These are phyloP conservation scores for Mixornis gularis DNA, from an alignment of 2,113 vertebrate genomes.

Conservation along the genomic window DNA sequence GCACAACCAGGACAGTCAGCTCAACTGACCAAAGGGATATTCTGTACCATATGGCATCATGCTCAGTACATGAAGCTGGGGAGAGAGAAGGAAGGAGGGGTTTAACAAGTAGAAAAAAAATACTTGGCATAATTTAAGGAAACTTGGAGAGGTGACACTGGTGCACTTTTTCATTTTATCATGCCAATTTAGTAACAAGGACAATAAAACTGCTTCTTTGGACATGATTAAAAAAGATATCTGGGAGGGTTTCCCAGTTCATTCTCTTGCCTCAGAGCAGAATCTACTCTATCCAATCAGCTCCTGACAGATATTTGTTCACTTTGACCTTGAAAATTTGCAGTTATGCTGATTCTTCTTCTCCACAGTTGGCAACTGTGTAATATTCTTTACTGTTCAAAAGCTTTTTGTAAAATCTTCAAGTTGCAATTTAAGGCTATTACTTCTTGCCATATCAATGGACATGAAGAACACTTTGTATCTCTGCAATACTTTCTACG, in stretches of 20 bases:
- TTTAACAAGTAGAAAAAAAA: neutral
- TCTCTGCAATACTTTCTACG: neutral
- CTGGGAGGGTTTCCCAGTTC: neutral
- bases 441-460: neutral
- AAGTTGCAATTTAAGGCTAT: neutral
- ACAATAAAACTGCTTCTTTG: neutral
- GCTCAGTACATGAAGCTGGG: neutral
- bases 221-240: neutral
- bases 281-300: neutral
- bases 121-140: neutral
- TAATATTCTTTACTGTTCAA: neutral
- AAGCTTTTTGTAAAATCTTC: neutral
- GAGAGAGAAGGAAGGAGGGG: neutral
- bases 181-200: neutral
- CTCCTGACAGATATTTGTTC: neutral
- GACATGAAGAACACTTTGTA: neutral
- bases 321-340: constrained; percentile 1
- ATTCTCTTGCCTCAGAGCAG: neutral
- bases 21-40: neutral
- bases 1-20: neutral
- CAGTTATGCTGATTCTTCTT: neutral
- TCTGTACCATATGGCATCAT: neutral
- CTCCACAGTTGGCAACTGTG: neutral
- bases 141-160: neutral
- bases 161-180: neutral